Conservation (phyloP, 1,140 invertebrate species). For the Bombyx mandarina region DNA sequence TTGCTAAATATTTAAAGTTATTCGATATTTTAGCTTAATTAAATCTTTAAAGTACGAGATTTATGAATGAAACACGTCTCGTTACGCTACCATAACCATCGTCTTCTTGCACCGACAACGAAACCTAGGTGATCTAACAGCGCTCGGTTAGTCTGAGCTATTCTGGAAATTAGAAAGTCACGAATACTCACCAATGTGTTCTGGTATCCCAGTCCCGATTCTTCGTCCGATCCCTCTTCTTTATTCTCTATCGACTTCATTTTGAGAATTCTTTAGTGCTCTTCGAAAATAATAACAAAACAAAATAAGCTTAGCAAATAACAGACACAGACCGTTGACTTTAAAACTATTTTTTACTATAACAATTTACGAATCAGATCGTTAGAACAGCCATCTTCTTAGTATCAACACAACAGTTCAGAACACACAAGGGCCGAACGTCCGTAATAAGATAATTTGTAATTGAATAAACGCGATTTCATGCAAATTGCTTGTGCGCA, state of each 20-base stretch:
- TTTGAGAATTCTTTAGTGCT: constrained; percentile 26
- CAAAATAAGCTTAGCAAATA: constrained; percentile 32
- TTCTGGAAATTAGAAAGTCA: constrained; percentile 52
- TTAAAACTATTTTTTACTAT: constrained; percentile 20
- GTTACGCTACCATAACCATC: too few relatives aligned
- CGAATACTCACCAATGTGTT: constrained; percentile 82
- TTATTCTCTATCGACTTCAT: constrained; percentile 51
- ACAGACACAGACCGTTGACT: constrained; percentile 10
- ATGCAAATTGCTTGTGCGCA: constrained; percentile 48
- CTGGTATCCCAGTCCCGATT: constrained; percentile 81
- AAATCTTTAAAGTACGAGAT: not conserved
- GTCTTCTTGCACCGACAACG: too few relatives aligned
- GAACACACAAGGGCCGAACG: constrained; percentile 12
- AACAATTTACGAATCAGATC: constrained; percentile 25
- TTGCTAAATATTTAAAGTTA: not conserved
- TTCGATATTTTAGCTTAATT: not conserved
- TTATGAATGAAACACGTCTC: not conserved
- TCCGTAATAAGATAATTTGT: constrained; percentile 46
- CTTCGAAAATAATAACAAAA: constrained; percentile 20
- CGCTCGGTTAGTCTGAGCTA: constrained; percentile 12
- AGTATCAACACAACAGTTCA: not conserved
- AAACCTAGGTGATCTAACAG: too few relatives aligned
- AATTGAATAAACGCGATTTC: constrained; percentile 64
- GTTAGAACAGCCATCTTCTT: constrained; percentile 32
- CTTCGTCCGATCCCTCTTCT: constrained; percentile 70